Evolutionary conservation across 2,113 vertebrate genomes (phyloP), one percentile per base, ranked within the genome.

Genomic region (Takifugu flavidus): DNA sequence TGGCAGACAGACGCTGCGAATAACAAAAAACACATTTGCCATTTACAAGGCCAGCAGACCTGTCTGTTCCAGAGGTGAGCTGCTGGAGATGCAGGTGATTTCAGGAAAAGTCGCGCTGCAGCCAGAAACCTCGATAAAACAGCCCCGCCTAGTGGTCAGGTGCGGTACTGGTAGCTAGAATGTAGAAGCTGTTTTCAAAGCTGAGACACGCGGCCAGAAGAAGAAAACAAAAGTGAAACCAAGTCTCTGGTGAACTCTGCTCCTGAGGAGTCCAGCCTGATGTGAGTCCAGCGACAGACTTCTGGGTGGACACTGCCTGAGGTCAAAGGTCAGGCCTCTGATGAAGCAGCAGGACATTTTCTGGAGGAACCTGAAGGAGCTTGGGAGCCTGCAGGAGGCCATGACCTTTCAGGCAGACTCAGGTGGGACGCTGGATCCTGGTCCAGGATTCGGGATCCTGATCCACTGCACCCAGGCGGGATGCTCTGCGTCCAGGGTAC

Each of bases 301-400:
- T 53, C 20, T 52, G 42, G 53, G 56, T 49, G 49, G 42, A 11
- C 45, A 53, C 34, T 29, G 53, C 31, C 67, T 66, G 72, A 54
- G 69, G 39, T 63, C 86, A 26, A 65, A 88, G 70, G 82, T 80
- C 5, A 77, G 49, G 53, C 86, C 83, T 56, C 79, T 86, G 56
- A 65, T 82, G 71, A 71, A 67, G 57, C 82, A 79, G 64, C 80
- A 87, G 74, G 62, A 87, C 47, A 68, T 79, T 26, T 84, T 67
- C 15, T 39, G 86, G 70, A 70, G 85, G 58, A 69, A 63, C 64
- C 34, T 59, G 50, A 57, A 74, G 57, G 49, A 57, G 59, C 75
- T 83, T 63, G 86, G 88, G 77, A 77, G 79, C 29, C 29, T 31
- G 29, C 46, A 25, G 31, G 45, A 54, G 20, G 56, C 56, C 59